These are phyloP conservation scores for Folsomia manolachei DNA, from an alignment of 2,888 invertebrate genomes.

Conservation along the genomic window DNA sequence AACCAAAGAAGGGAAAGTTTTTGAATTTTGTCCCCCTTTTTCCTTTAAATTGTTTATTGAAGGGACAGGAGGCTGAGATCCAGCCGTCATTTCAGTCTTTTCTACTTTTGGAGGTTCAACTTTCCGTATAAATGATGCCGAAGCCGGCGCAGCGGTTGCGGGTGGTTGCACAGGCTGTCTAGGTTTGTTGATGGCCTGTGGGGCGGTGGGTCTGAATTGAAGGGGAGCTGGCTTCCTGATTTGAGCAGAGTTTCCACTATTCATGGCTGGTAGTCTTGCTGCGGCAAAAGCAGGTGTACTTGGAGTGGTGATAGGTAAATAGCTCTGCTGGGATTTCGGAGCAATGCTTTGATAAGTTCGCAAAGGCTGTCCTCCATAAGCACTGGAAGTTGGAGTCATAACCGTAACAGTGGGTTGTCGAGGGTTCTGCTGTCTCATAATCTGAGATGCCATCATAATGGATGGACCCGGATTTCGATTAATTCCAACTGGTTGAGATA, in stretches of 20 bases:
- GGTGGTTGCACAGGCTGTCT: not conserved
- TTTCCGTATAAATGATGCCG: not conserved
- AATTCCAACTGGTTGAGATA: not conserved
- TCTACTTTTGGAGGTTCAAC: not conserved
- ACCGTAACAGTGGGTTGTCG: not conserved
- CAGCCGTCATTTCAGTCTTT: not conserved
- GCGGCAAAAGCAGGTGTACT: not conserved
- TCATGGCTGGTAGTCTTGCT: not conserved
- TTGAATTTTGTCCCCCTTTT: too few species aligned
- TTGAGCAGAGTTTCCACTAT: not conserved
- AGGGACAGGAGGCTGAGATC: too few species aligned
- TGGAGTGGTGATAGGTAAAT: too few species aligned
- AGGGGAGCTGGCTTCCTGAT: not conserved
- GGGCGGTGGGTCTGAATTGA: not conserved
- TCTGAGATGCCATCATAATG: not conserved
- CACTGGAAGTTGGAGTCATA: not conserved
- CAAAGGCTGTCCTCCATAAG: not conserved
- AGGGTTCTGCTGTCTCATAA: not conserved
- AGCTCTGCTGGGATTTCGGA: not conserved
- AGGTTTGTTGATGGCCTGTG: not conserved
- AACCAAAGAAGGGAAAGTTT: constrained; percentile 81
- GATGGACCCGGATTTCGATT: not conserved
- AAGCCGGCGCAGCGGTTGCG: not conserved
- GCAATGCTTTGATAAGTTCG: not conserved
- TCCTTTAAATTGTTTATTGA: too few species aligned